Base-by-base conservation (phyloP, 2,888 invertebrate species). In the Acholoe squamosa region DNA sequence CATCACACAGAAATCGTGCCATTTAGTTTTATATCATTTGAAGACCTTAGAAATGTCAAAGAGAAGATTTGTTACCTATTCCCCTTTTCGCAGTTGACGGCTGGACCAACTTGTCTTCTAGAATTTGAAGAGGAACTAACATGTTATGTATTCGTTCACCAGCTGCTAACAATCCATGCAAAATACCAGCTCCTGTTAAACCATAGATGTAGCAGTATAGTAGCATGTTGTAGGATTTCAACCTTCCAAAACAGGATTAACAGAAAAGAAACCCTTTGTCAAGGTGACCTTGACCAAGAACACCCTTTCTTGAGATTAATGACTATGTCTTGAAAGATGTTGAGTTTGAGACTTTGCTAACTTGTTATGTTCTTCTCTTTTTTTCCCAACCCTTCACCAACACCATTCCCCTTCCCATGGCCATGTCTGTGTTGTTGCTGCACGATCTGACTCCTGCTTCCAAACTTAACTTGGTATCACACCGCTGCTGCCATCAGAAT, bases 401-500 rank as follows among this genome's bases (percentile, higher is more conserved):
- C 28, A n/a, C 67, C 67, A 25, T 22, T 51, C 1, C 43, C 10
- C 84, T 43, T 43, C 84, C 84, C 1, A 43, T 84, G n/a, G 12
- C 84, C 84, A 0, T 84, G 12, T 54, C 28, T 52, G 25, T 76
- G 28, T 28, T 80, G 80, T 43, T 43, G 80, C 80, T 80, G 76
- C 76, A 76, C 76, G 76, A 76, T 31, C 16, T 31, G 31, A 31
- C 31, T 34, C 80, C 80, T 80, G 33, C 33, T 43, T 12, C 80
- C 43, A 43, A 43, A 43, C 43, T 43, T 43, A 43, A 3, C 10
- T 43, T 19, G n/a, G n/a, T n/a, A n/a, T 14, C 80, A 22, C 10
- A 80, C 25, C 3, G 25, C 43, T 80, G 80, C 31, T 43, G 12
- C 34, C 22, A 86, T n/a, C 93, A 95, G 95, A 94, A 95, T 76